These are phyloP conservation scores for Aldrovandia affinis DNA, from an alignment of 2,797 vertebrate genomes.

Conservation along the genomic window DNA sequence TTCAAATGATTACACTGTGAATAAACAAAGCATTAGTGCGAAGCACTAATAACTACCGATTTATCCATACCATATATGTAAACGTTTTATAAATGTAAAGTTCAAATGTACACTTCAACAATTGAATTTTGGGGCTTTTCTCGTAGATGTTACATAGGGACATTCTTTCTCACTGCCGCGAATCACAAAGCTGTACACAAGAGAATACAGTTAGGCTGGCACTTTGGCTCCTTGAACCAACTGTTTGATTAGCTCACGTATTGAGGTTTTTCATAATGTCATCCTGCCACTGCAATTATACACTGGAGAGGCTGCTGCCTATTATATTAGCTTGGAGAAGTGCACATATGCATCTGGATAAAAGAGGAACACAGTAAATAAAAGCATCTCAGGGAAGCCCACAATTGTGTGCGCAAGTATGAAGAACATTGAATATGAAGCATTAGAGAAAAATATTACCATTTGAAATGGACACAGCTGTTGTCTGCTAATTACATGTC, in stretches of 20 bases:
- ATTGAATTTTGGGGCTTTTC: background rate
- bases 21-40: background rate
- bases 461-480: constrained; percentile 84
- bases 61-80: too few species aligned
- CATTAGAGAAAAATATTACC: constrained; percentile 74
- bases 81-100: too few species aligned
- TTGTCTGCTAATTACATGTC: constrained; percentile 85
- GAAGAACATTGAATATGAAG: constrained; percentile 68
- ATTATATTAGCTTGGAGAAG: constrained; percentile 59
- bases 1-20: background rate
- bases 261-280: constrained; percentile 47
- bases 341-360: constrained; percentile 68
- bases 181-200: background rate
- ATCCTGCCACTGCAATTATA: constrained; percentile 59
- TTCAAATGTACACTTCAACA: background rate
- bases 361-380: constrained; percentile 63
- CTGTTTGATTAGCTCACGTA: background rate
- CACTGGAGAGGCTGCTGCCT: constrained; percentile 59
- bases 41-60: background rate
- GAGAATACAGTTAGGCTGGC: background rate
- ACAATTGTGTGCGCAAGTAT: constrained; percentile 65
- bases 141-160: background rate
- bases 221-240: background rate
- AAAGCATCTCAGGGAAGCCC: constrained; percentile 53
- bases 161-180: background rate